Evolutionary conservation across 2,113 vertebrate species (phyloP), one percentile per base, ranked within the genome.

Genomic region (Athene cunicularia): DNA sequence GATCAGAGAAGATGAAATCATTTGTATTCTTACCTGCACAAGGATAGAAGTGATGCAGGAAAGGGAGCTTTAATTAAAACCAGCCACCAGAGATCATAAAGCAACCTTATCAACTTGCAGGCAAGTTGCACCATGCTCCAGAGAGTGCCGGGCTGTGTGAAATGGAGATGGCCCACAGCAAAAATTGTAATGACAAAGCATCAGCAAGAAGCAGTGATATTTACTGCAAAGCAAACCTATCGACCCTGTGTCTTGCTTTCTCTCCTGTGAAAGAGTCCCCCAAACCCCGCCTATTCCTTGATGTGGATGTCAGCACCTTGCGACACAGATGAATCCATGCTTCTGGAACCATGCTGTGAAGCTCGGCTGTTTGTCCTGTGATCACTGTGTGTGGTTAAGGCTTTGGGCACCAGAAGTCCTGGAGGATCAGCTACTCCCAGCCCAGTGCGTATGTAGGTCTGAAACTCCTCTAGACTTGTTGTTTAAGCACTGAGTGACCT

Each of bases 21-120:
- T 62, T 86, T 80, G 66, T 64, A 83, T 60, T 92, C 47, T 70
- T 81, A 72, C 39, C 88, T 47, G 43, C 37, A 63, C 52, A 32
- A 90, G 83, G 70, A 83, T 91, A 35, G 73, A 45, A 89, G 88
- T 1, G 1, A 63, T 75, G 86, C 83, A 93, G 88, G 58, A 88
- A 83, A 95, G 88, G 81, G 49, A 93, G 80, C 76, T 86, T 88
- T 97, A 94, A 97, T 97, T 96, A 95, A 92, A 97, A 56, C 27
- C 72, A 93, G 52, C 50, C 3, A 1, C 88, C 56, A 50, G 28
- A 74, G 91, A 75, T 89, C 88, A 79, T 59, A 76, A 55, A 93
- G 68, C 86, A 84, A 64, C 30, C 33, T 86, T 89, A 87, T 72
- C 83, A 79, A 18, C 59, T 66, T 30, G 43, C 76, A 67, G 86